A percentile compares a stretch with the other conserved stretches of the same genome.
Conservation (phyloP, 2,797 vertebrate genomes). For the Sandelia bainsii region DNA sequence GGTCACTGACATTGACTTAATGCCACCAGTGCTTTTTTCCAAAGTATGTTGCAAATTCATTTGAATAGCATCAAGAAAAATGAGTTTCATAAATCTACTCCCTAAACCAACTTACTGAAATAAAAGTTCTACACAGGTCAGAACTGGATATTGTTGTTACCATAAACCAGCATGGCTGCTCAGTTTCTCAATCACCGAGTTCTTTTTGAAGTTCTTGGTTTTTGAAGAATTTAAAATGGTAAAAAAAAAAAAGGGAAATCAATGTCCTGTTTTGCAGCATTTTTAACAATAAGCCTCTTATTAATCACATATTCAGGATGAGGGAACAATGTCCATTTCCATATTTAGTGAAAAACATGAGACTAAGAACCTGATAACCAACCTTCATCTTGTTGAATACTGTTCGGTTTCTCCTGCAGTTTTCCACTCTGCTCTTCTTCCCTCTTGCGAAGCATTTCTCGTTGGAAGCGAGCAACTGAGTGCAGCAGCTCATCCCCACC, state of each 20-base stretch:
- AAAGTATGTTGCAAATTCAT: too few species aligned
- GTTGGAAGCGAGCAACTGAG: conserved; percentile 89
- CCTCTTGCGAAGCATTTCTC: conserved; percentile 89
- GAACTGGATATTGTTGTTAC: too few species aligned
- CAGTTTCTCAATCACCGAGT: too few species aligned
- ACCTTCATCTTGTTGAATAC: conserved; percentile 31
- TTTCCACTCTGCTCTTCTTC: conserved; percentile 86
- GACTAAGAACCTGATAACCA: neutral
- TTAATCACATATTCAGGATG: neutral
- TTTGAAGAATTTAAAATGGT: too few species aligned
- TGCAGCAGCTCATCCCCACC: conserved; percentile 89
- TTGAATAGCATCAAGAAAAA: too few species aligned
- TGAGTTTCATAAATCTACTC: too few species aligned
- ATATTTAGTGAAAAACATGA: neutral
- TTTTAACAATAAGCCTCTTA: neutral
- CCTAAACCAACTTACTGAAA: too few species aligned
- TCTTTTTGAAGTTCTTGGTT: too few species aligned
- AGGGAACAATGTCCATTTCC: neutral
- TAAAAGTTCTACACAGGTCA: too few species aligned
- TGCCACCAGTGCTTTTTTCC: too few species aligned
- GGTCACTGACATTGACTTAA: too few species aligned
- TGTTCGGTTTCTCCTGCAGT: conserved; percentile 62
- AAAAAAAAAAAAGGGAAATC: neutral
- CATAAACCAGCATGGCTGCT: too few species aligned
- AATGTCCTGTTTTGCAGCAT: neutral